Evolutionary conservation across 2,113 vertebrate genomes (phyloP), one percentile per base, ranked within the genome.

Genomic region (Onychostruthus taczanowskii): DNA sequence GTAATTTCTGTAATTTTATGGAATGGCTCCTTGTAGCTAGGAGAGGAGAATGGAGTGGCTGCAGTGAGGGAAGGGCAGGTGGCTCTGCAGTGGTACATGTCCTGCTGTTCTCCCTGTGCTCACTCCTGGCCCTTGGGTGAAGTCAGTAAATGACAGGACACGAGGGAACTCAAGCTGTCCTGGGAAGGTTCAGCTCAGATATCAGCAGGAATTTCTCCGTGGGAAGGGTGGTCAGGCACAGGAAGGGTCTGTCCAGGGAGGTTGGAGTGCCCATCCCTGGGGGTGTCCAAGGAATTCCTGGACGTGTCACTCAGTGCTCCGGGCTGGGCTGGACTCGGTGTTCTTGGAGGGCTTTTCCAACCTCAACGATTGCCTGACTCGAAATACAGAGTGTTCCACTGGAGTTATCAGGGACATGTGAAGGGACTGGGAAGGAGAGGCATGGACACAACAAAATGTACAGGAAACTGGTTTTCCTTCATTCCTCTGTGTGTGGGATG

Each of bases 361-460:
- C 62, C 69, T 0, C 3, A 39, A 2, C 3, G 35, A 21, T 10
- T 13, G 39, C 2, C 0, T 28, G 39, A 0, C n/a, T 27, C 26
- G 41, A 13, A 39, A 59, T 12, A 7, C 5, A 28, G 30, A 19
- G 44, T 80, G 55, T 62, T 90, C 67, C 30, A 2, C 0, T 8
- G 70, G 9, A 16, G 16, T 43, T 61, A 10, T 30, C 84, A 14
- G 2, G 47, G 59, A 20, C 14, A 4, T 3, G 9, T 1, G 19
- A 24, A 73, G 63, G 33, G 31, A 43, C 39, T 30, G 56, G 72
- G 61, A 47, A 59, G 47, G 77, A 74, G 10, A 20, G 55, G 72
- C 28, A 16, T 5, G 58, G 66, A 41, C 66, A 59, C 47, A 31
- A 26, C 7, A 6, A 47, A 59, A 16, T 4, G 21, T 8, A 1